Evolutionary conservation across 2,888 invertebrate species (phyloP).

Genomic region (Athrips mouffetella): DNA sequence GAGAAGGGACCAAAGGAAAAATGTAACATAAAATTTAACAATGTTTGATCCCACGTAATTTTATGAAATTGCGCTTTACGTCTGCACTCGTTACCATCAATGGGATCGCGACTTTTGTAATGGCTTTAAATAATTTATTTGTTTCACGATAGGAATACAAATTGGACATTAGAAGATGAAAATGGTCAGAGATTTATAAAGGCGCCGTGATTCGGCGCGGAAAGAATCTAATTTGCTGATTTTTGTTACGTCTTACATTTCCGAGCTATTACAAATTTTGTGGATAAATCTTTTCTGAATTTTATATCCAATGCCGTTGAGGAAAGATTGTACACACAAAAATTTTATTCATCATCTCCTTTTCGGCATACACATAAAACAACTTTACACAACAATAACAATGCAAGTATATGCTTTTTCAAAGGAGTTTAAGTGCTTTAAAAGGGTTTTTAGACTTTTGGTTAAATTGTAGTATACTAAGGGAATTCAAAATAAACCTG

Average conservation of each 20-base stretch:
- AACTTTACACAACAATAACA: too few relatives aligned
- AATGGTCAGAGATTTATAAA: conserved; percentile 11
- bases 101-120: conserved; percentile 10
- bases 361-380: too few relatives aligned
- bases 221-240: neutral
- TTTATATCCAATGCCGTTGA: too few relatives aligned
- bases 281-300: too few relatives aligned
- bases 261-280: too few relatives aligned
- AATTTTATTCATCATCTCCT: too few relatives aligned
- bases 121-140: conserved; percentile 16
- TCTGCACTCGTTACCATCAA: conserved; percentile 14
- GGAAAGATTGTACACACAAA: too few relatives aligned
- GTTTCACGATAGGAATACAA: conserved; percentile 11
- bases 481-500: too few relatives aligned
- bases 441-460: too few relatives aligned
- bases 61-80: conserved; percentile 14
- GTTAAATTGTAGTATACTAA: too few relatives aligned
- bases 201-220: neutral
- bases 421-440: too few relatives aligned
- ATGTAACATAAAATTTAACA: conserved; percentile 6
- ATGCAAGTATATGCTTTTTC: too few relatives aligned
- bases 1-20: conserved; percentile 44
- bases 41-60: conserved; percentile 16
- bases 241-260: neutral
- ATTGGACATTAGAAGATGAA: conserved; percentile 13